Conservation (phyloP, 2,888 invertebrate species). For the Diplazon laetatorius region DNA sequence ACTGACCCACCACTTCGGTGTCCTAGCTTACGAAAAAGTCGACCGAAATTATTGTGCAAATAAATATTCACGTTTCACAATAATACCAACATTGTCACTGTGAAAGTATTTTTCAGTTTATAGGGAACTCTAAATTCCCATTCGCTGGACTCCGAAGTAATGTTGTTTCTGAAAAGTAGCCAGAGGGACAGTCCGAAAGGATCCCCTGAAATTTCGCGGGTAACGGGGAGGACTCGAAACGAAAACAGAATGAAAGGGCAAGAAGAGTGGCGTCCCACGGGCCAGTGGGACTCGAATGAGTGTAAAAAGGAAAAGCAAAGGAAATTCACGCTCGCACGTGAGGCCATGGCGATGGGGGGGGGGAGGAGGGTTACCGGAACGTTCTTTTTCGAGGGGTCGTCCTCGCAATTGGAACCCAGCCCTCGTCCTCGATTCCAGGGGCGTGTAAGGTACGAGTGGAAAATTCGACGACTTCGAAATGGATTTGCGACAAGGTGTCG, state of each 20-base stretch:
- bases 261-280: conserved; percentile 4
- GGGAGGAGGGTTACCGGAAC: conserved; percentile 26
- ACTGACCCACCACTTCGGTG: neutral
- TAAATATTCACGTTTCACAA: conserved; percentile 3
- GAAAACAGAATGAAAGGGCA: conserved; percentile 29
- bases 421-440: conserved; percentile 74
- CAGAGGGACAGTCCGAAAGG: conserved; percentile 2
- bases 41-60: neutral
- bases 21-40: too few species aligned
- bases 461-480: conserved; percentile 78
- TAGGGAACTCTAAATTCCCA: neutral
- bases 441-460: conserved; percentile 71
- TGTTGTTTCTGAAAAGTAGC: neutral
- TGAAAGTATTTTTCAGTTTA: conserved; percentile 7
- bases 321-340: conserved; percentile 62
- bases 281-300: conserved; percentile 17
- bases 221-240: neutral
- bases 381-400: conserved; percentile 34
- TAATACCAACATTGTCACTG: neutral
- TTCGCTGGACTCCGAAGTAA: neutral
- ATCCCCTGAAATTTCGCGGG: conserved; percentile 3
- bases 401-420: conserved; percentile 72
- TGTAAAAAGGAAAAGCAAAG: conserved; percentile 33
- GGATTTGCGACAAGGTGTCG: conserved; percentile 81
- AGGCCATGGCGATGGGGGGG: neutral